Conservation (phyloP, 1,140 invertebrate genomes). For the Pinna nobilis region DNA sequence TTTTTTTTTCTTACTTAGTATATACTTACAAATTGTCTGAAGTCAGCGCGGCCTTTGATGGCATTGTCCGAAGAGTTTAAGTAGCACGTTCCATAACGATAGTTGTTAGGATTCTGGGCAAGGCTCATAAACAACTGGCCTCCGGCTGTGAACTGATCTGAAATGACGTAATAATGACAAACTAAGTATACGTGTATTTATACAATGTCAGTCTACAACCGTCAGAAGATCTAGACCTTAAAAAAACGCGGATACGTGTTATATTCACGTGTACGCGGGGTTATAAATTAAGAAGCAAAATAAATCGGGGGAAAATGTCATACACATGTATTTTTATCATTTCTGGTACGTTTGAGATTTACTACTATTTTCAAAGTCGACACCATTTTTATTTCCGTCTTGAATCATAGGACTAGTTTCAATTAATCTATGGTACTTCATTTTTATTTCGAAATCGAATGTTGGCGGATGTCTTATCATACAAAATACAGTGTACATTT, state of each 20-base stretch:
- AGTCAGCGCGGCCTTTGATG: conserved; percentile 36
- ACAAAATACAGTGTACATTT: too few relatives aligned
- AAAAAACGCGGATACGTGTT: neutral
- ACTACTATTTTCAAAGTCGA: too few relatives aligned
- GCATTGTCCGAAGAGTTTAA: conserved; percentile 32
- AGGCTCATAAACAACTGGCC: conserved; percentile 45
- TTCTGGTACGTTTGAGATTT: too few relatives aligned
- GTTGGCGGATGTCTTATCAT: too few relatives aligned
- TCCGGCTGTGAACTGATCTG: conserved; percentile 28
- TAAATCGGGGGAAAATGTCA: neutral
- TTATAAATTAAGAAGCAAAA: neutral
- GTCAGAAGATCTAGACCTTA: neutral
- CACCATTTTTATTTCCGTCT: too few relatives aligned
- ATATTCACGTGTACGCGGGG: neutral
- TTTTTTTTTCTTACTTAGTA: too few relatives aligned
- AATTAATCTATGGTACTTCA: too few relatives aligned
- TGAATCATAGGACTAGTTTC: too few relatives aligned
- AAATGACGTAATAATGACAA: neutral
- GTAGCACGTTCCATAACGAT: conserved; percentile 39
- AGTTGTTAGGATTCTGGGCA: conserved; percentile 42
- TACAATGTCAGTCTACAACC: neutral
- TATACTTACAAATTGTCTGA: conserved; percentile 44
- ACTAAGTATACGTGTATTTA: neutral
- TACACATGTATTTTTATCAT: neutral
- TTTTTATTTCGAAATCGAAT: too few relatives aligned